phyloP scores from a whole-genome alignment of 1,140 invertebrate genomes.

The Rhopalosiphum padi region DNA sequence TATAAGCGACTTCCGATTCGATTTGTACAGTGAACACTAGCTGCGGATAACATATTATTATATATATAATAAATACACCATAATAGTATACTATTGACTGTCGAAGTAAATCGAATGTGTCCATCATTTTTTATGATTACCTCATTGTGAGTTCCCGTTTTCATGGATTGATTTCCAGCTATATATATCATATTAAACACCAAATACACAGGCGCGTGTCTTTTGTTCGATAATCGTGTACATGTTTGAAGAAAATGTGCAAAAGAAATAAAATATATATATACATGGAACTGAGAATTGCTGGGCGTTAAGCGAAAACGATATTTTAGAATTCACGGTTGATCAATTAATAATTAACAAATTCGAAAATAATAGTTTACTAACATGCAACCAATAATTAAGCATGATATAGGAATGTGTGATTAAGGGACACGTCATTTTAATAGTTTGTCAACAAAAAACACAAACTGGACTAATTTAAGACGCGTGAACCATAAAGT shows the following conservation, averaged over 20 bases:
- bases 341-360: neutral
- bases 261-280: neutral
- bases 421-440: neutral
- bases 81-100: neutral
- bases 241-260: neutral
- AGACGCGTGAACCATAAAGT: neutral
- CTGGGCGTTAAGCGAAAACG: neutral
- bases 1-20: neutral
- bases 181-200: neutral
- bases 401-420: neutral
- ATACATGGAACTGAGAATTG: neutral
- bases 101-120: conserved; percentile 25
- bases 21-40: neutral
- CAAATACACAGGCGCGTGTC: neutral
- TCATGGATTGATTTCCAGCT: neutral
- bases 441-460: neutral
- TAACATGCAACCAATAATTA: neutral
- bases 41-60: neutral
- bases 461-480: neutral
- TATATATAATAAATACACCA: neutral
- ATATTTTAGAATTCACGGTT: neutral
- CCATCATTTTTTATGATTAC: conserved; percentile 27
- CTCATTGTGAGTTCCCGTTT: neutral
- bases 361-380: neutral
- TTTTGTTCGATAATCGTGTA: neutral